Percentiles rank a stretch among this genome's conserved stretches.
phyloP scores from a whole-genome alignment of 2,797 vertebrate species.

The Ciconia nigra region DNA sequence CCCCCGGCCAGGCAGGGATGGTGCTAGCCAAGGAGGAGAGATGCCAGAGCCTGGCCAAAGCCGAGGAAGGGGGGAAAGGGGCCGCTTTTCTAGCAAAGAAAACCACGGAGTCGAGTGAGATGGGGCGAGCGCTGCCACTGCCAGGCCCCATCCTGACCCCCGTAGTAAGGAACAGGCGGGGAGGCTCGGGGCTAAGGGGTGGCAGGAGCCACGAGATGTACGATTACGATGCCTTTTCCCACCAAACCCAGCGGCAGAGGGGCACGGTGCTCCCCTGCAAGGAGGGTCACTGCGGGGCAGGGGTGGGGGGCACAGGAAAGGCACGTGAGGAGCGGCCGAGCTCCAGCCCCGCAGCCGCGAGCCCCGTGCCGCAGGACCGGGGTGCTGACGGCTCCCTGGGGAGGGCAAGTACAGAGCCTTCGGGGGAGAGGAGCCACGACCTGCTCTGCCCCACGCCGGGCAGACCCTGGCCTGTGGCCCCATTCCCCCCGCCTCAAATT shows the following conservation, averaged over 20 bases:
- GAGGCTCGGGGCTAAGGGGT: rapidly evolving
- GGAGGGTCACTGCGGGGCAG: not conserved
- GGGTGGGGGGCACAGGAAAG: not conserved
- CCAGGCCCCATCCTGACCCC: not conserved
- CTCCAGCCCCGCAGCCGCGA: not conserved
- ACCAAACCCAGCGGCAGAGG: rapidly evolving
- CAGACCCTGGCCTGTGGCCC: not conserved
- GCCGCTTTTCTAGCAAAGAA: not conserved
- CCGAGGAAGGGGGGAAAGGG: too few species aligned
- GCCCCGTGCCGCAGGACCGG: too few species aligned
- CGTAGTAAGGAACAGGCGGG: rapidly evolving
- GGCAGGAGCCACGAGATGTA: not conserved
- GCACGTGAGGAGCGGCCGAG: not conserved
- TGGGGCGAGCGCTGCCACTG: rapidly evolving
- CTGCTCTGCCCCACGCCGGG: not conserved
- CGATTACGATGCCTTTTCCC: rapidly evolving
- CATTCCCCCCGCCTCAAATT: not conserved
- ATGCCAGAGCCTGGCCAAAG: rapidly evolving
- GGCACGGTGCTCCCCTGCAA: rapidly evolving
- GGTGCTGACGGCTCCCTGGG: rapidly evolving
- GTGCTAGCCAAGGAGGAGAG: not conserved
- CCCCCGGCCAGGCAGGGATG: not conserved
- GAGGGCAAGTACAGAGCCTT: not conserved
- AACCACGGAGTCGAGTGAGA: rapidly evolving
- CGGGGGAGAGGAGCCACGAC: not conserved